These are phyloP conservation scores for Lacerta agilis DNA, from an alignment of 2,797 vertebrate species.

Conservation along the genomic window DNA sequence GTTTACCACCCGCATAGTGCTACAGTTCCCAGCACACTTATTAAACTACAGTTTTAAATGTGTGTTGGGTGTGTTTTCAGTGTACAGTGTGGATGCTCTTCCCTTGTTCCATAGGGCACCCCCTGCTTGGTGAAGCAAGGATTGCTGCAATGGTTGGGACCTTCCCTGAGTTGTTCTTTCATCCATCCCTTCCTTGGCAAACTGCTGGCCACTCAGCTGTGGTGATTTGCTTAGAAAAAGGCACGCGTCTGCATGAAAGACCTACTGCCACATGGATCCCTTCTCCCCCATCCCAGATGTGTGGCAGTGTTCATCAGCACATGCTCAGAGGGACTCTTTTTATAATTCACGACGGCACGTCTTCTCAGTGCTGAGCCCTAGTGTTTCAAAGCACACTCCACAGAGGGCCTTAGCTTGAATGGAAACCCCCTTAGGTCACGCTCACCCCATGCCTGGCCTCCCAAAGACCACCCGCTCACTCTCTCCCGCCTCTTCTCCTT, in stretches of 20 bases:
- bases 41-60: too few species aligned
- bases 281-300: not conserved
- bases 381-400: not conserved
- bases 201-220: not conserved
- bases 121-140: not conserved
- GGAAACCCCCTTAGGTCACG: not conserved
- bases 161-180: not conserved
- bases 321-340: not conserved
- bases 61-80: too few species aligned
- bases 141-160: not conserved
- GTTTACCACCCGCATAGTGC: too few species aligned
- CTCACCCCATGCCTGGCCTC: not conserved
- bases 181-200: not conserved
- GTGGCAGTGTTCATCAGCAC: too few species aligned
- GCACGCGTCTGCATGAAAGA: fast-evolving
- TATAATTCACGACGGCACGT: not conserved
- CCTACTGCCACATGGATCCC: not conserved
- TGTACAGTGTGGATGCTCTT: not conserved
- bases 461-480: not conserved
- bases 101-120: not conserved
- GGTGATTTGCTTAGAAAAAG: not conserved
- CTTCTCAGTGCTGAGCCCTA: not conserved
- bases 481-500: not conserved
- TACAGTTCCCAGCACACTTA: too few species aligned
- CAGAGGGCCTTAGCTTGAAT: not conserved